Percentiles rank a stretch among this genome's conserved stretches.
phyloP scores from a whole-genome alignment of 2,888 invertebrate species.

The Polietes domitor region DNA sequence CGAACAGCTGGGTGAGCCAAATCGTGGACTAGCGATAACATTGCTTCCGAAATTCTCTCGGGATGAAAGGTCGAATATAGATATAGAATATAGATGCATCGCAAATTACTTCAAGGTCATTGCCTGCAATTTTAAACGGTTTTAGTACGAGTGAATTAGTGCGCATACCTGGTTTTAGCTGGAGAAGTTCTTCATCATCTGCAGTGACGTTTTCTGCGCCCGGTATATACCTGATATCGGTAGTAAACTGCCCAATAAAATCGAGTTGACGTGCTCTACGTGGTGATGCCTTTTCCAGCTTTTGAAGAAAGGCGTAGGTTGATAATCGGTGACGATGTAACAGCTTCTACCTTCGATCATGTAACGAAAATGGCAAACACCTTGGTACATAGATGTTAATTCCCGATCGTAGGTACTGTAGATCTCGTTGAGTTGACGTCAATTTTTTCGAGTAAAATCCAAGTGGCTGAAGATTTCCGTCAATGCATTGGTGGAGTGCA shows the following conservation, averaged over 20 bases:
- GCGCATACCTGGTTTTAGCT: not conserved
- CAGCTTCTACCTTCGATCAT: constrained; percentile 6
- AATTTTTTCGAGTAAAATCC: constrained; percentile 70
- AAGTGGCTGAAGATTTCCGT: constrained; percentile 68
- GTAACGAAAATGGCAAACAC: constrained; percentile 18
- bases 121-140: not conserved
- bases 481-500: constrained; percentile 46
- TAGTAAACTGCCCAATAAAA: constrained; percentile 37
- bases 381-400: constrained; percentile 71
- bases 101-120: too few species aligned
- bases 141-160: not conserved
- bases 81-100: too few species aligned
- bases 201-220: constrained; percentile 1
- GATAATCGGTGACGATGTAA: not conserved
- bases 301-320: constrained; percentile 17
- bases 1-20: too few species aligned
- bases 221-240: constrained; percentile 71
- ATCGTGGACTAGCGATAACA: too few species aligned
- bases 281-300: constrained; percentile 27
- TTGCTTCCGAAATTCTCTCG: too few species aligned
- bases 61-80: not conserved
- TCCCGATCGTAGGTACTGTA: constrained; percentile 69
- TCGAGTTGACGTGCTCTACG: constrained; percentile 32
- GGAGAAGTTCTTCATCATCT: not conserved
- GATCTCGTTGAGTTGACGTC: constrained; percentile 19